Evolutionary conservation across 1,140 invertebrate species (phyloP), one percentile per base, ranked within the genome.

Genomic region (Drosophila kanapiae): DNA sequence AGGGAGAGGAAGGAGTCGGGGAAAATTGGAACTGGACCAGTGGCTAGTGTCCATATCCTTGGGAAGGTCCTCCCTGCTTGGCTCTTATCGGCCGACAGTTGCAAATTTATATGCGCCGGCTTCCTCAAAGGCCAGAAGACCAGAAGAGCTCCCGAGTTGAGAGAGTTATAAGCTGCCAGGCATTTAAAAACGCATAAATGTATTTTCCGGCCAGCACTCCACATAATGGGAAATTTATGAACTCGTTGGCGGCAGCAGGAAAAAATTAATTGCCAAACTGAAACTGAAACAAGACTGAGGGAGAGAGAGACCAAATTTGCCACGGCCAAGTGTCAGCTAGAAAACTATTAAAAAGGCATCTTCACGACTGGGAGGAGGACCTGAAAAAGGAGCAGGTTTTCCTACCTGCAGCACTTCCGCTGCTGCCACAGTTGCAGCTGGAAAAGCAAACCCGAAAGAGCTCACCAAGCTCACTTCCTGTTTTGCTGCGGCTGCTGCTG

Each of bases 171-270:
- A 75, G 69, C 72, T 71, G 64, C 13, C 62, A 57, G 77, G 78
- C 84, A 81, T 88, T 88, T 88, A 88, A 88, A 85, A 88, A 90
- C 85, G 74, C 84, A 88, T 88, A 88, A 90, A 90, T 88, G 84
- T 81, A 78, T 81, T 78, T 88, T 78, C 85, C 84, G 80, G 70
- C 63, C 40, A n/a, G 29, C 67, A 80, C 71, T 64, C 60, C 60
- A 69, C 54, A 72, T 77, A 83, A 83, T 88, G 71, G 49, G 58
- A 69, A 88, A 88, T 84, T 88, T 88, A 88, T 88, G 84, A 88
- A 88, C 84, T 90, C 27, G 11, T 60, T 54, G 35, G 35, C 13
- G 35, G 37, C 3, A n/a, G 29, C 10, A 59, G 71, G 40, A 70
- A 87, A 82, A 68, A 88, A 87, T 84, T 90, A 88, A 88, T 88